A percentile compares a stretch with the other conserved stretches of the same genome.
phyloP scores from a whole-genome alignment of 2,797 vertebrate species.

The Semaprochilodus insignis region DNA sequence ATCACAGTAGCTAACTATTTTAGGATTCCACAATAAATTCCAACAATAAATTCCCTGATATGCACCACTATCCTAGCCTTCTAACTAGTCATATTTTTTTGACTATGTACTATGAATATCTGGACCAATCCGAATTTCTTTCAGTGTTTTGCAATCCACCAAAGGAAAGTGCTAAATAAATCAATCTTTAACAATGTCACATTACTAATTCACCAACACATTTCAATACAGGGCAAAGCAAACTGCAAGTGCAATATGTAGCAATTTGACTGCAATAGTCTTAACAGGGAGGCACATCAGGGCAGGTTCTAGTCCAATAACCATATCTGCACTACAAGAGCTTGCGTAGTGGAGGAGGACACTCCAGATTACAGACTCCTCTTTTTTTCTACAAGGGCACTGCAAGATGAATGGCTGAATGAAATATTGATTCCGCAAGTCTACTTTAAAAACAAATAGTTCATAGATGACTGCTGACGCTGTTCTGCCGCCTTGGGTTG shows the following conservation, averaged over 20 bases:
- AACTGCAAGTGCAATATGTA: background rate
- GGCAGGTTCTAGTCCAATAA: background rate
- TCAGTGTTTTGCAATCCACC: too few relatives aligned
- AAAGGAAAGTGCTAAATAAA: too few relatives aligned
- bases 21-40: too few relatives aligned
- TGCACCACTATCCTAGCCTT: too few relatives aligned
- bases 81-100: too few relatives aligned
- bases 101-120: too few relatives aligned
- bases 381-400: conserved; percentile 7
- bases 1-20: too few relatives aligned
- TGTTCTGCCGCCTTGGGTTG: background rate
- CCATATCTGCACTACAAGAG: background rate
- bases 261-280: background rate
- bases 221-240: background rate
- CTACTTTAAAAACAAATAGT: conserved; percentile 37
- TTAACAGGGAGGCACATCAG: background rate
- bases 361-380: conserved; percentile 3
- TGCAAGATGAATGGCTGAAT: conserved; percentile 29
- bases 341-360: conserved; percentile 22
- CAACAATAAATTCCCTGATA: too few relatives aligned
- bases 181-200: too few relatives aligned
- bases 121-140: too few relatives aligned
- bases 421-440: conserved; percentile 35
- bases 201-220: too few relatives aligned
- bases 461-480: conserved; percentile 32